Evolutionary conservation across 2,113 vertebrate genomes (phyloP), one percentile per base, ranked within the genome.

Genomic region (Phrynosoma blainvillii): DNA sequence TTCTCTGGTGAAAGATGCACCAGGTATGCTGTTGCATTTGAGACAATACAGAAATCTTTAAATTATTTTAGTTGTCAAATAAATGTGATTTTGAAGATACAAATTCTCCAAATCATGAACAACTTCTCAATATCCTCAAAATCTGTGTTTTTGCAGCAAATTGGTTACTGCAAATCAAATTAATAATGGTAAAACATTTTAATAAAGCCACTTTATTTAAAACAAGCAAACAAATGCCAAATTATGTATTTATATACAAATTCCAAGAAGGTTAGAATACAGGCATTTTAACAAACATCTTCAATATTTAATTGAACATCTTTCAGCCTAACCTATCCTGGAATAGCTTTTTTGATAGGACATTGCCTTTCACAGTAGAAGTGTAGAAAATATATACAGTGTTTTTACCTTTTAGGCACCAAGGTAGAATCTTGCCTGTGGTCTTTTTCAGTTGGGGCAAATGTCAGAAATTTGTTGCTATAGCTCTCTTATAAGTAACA

Each of bases 1-100:
- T 23, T 82, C 27, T 89, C 0, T 71, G 88, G 86, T 87, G 80
- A 90, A 89, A 25, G 71, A 75, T 21, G 42, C 66, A 56, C 56
- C 27, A 52, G 56, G 10, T 8, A 6, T 68, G 36, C 27, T 9
- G 16, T 47, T 2, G 16, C 56, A 0, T 68, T 1, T 90, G n/a
- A 11, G 16, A 1, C 16, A 59, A 59, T 73, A 56, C 25, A 73
- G 91, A 91, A 1, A 4, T 52, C 85, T 82, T 81, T 13, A 87
- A 91, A 52, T 54, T 84, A 10, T 12, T 86, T 32, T 82, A 65
- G 70, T 74, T 54, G 5, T 32, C 20, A 30, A 1, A 3, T 21
- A 1, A 5, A 12, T 5, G 0, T 27, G 9, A 71, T 70, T 84
- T 59, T 12, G 56, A 59, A 11, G 56, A 23, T 84, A 88, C 13